Evolutionary conservation across 2,797 vertebrate genomes (phyloP).

Genomic region (Acanthiza pusilla): DNA sequence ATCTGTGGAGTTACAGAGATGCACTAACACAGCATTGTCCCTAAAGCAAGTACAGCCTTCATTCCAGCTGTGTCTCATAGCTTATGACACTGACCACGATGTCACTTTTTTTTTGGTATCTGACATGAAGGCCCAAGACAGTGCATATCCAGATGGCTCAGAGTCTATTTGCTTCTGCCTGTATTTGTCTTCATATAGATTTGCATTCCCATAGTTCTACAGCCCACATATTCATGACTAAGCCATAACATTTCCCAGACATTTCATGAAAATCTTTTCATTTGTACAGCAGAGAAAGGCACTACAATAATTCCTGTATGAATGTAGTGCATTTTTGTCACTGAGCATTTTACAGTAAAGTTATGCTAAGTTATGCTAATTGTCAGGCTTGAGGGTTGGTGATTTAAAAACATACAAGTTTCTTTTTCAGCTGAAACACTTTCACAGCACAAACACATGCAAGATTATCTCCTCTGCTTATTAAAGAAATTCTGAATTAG

Average conservation of each 20-base stretch:
- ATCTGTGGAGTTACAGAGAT: not conserved
- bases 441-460: not conserved
- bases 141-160: not conserved
- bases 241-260: not conserved
- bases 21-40: not conserved
- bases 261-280: not conserved
- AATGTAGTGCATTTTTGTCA: not conserved
- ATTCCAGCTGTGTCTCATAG: not conserved
- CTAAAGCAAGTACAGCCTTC: not conserved
- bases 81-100: not conserved
- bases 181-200: not conserved
- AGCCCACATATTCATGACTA: not conserved
- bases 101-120: not conserved
- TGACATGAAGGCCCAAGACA: not conserved
- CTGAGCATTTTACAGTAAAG: conserved; percentile 1
- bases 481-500: not conserved
- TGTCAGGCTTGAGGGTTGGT: not conserved
- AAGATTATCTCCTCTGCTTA: not conserved
- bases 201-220: not conserved
- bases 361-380: conserved; percentile 56
- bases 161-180: not conserved
- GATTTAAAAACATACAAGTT: conserved; percentile 6
- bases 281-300: not conserved
- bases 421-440: not conserved
- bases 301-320: not conserved